These are phyloP conservation scores for Sebastes taczanowskii DNA, from an alignment of 2,797 vertebrate species.

Conservation along the genomic window DNA sequence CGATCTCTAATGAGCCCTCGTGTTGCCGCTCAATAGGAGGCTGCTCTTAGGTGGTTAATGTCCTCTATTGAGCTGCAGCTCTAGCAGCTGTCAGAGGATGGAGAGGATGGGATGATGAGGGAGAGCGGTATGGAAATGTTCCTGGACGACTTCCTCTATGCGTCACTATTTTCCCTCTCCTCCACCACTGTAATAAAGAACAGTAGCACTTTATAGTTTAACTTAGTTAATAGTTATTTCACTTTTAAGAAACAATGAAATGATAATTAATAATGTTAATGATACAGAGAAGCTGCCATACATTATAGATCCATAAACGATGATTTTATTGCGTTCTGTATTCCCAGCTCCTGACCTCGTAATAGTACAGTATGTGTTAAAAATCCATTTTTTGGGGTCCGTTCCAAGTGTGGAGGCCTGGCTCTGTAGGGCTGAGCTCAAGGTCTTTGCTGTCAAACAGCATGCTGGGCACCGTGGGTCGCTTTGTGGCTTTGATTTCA, in stretches of 20 bases:
- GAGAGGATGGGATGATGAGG: background rate
- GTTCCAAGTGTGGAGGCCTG: background rate
- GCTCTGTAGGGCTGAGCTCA: constrained; percentile 21
- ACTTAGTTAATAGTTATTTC: too few relatives aligned
- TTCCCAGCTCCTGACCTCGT: constrained; percentile 6
- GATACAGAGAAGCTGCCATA: background rate
- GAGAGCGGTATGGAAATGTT: constrained; percentile 1
- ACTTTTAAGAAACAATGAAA: too few relatives aligned
- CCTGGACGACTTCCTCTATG: background rate
- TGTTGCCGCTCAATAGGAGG: constrained; percentile 17
- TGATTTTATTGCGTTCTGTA: background rate
- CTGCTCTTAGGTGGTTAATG: constrained; percentile 20
- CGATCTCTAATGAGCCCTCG: constrained; percentile 39
- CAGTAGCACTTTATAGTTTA: background rate
- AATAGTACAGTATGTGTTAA: constrained; percentile 8
- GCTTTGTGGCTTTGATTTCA: constrained; percentile 31
- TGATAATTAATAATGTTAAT: background rate
- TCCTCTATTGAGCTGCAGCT: constrained; percentile 30
- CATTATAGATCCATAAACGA: background rate
- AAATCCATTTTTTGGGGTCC: constrained; percentile 8
- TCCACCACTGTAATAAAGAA: background rate
- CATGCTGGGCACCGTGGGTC: constrained; percentile 25
- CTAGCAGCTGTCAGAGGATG: constrained; percentile 7
- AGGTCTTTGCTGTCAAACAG: constrained; percentile 36
- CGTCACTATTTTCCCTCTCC: background rate